Base-by-base conservation (phyloP, 2,888 invertebrate genomes). In the Lobophora halterata region DNA sequence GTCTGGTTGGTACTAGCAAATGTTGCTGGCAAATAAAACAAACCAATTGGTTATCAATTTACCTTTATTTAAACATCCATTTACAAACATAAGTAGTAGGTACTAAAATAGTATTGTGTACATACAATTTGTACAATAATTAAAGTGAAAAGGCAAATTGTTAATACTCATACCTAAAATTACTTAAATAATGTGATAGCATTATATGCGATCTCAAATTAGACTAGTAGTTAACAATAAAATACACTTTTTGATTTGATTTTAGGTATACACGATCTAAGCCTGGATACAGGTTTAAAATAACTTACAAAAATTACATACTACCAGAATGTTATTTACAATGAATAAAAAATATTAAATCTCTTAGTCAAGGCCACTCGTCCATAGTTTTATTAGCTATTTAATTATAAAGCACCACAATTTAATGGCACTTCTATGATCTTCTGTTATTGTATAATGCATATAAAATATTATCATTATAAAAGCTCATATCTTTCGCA, bases 11-110 rank as follows among this genome's bases (percentile, higher is more conserved):
- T n/a, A n/a, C n/a, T n/a, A n/a, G n/a, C n/a, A n/a, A n/a, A n/a
- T n/a, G n/a, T n/a, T n/a, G n/a, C n/a, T n/a, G n/a, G n/a, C n/a
- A 21, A 20, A 40, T 17, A 31, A 44, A 18, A 40, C 44, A 52
- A 53, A 51, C 40, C 20, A 20, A 18, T 40, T 70, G 70, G 43
- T 75, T 78, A 78, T 71, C 70, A 60, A 73, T 81, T 79, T 79
- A 82, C 72, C 78, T 83, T 82, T 85, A 85, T 80, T 33, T 63
- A 53, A 70, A 79, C 73, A 78, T 82, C 68, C 66, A 82, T 82
- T 82, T 82, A 83, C 79, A 82, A 78, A 78, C 74, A 75, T 75
- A n/a, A n/a, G n/a, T n/a, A n/a, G n/a, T n/a, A n/a, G n/a, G n/a
- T n/a, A 71, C 72, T 73, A 68, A 64, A 70, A 72, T 68, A 70